Conservation (phyloP, 2,113 vertebrate genomes). For the Psittacula cyanocephala region DNA sequence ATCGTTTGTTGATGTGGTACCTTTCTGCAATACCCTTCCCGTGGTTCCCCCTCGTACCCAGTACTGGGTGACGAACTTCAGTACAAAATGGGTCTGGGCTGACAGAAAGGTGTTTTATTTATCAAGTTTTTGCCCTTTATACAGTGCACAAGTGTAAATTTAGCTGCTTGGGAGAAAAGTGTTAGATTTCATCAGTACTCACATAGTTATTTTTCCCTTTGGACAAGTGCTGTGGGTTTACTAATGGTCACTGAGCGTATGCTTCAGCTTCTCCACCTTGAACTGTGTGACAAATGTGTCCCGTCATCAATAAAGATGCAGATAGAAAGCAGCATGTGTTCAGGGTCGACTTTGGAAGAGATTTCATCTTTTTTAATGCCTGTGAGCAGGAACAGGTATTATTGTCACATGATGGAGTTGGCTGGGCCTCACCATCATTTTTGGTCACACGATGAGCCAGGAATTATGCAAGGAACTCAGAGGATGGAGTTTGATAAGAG, state of each 20-base stretch:
- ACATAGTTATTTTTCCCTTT: background rate
- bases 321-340: background rate
- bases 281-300: background rate
- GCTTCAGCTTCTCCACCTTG: background rate
- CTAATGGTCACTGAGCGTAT: conserved; percentile 13
- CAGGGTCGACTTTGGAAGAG: background rate
- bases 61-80: background rate
- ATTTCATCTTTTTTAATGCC: background rate
- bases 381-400: background rate
- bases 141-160: background rate
- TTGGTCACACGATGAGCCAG: background rate
- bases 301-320: background rate
- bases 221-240: background rate
- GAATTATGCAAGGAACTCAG: accelerated
- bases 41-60: accelerated
- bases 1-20: background rate
- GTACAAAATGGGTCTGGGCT: background rate
- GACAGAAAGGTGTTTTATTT: background rate
- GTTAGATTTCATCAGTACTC: background rate
- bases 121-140: background rate
- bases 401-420: background rate
- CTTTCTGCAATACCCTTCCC: background rate
- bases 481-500: background rate
- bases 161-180: background rate
- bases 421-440: background rate